Evolutionary conservation across 2,888 invertebrate species (phyloP).

Genomic region (Saturnia pavonia): DNA sequence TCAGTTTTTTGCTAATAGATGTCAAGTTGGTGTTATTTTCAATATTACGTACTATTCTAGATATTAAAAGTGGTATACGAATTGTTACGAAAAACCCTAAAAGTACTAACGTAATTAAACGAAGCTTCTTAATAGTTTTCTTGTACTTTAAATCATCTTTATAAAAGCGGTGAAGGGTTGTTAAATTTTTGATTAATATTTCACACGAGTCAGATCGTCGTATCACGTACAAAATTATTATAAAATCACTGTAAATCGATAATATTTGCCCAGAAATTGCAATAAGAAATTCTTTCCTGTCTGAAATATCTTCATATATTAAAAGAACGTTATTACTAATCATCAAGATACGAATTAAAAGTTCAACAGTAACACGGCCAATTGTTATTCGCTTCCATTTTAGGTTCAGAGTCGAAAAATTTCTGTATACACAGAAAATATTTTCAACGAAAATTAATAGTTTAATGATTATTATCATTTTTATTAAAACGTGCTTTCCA

Average conservation of each 20-base stretch:
- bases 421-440: constrained; percentile 17
- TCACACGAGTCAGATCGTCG: background rate
- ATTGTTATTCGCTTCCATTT: background rate
- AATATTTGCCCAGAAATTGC: too few species aligned
- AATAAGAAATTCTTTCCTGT: too few species aligned
- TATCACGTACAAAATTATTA: constrained; percentile 1
- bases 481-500: background rate
- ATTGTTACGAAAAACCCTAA: too few species aligned
- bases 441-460: background rate
- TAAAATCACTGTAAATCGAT: too few species aligned
- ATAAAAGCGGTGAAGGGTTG: background rate
- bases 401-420: background rate
- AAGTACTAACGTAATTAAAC: too few species aligned
- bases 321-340: too few species aligned
- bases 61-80: too few species aligned
- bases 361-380: background rate
- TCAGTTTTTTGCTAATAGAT: background rate
- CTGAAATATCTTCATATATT: too few species aligned
- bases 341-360: too few species aligned
- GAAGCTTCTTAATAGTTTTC: too few species aligned
- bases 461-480: constrained; percentile 8
- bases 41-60: too few species aligned
- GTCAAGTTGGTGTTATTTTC: background rate
- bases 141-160: constrained; percentile 1
- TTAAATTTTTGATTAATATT: constrained; percentile 6